These are phyloP conservation scores for Rhombomys opimus DNA, from an alignment of 2,113 vertebrate genomes.

Conservation along the genomic window DNA sequence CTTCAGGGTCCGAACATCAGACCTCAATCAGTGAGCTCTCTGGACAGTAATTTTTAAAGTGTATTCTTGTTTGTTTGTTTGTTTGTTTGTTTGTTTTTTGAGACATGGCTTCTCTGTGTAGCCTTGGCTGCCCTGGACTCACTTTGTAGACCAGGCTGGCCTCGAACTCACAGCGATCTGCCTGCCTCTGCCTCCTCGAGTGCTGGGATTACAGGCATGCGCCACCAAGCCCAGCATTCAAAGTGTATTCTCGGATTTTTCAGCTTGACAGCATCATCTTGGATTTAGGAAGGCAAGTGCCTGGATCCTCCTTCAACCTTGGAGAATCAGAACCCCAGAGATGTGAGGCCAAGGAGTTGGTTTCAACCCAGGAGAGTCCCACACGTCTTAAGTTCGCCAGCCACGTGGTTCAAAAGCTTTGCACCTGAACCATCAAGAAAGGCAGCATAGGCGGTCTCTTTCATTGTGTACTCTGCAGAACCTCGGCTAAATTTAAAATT, in stretches of 20 bases:
- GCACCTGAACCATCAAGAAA: neutral
- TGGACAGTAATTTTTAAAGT: neutral
- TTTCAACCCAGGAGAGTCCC: neutral
- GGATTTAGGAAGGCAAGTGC: neutral
- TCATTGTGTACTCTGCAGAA: neutral
- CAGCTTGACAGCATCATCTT: neutral
- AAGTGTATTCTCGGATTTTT: neutral
- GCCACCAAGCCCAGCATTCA: neutral
- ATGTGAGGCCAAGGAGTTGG: neutral
- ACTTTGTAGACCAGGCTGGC: too few relatives aligned
- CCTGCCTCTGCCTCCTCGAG: too few relatives aligned
- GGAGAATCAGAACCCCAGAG: neutral
- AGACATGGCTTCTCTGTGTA: too few relatives aligned
- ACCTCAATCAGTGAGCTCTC: neutral
- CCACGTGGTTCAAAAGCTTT: neutral
- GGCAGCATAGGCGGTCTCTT: neutral
- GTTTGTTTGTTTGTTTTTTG: too few relatives aligned
- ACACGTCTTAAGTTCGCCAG: neutral
- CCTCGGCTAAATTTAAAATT: slow-evolving; percentile 24
- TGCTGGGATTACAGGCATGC: too few relatives aligned
- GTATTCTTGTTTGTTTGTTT: neutral
- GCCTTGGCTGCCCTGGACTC: too few relatives aligned
- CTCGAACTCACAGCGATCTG: too few relatives aligned
- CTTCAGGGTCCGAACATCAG: neutral
- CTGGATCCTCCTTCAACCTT: neutral